Base-by-base conservation (phyloP, 2,113 vertebrate species). In the Rafetus swinhoei region DNA sequence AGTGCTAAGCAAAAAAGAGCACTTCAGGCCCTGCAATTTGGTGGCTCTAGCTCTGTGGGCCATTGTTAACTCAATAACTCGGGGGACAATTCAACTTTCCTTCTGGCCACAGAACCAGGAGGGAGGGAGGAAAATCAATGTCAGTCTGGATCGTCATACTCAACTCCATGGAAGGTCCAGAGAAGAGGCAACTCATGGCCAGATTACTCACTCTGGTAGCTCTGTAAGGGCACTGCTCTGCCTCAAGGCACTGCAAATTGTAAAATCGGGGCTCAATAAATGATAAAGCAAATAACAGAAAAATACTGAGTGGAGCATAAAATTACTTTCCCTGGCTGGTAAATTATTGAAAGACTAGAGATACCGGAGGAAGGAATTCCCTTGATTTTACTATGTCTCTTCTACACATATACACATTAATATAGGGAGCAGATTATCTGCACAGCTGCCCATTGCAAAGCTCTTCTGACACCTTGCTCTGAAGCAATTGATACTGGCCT, bases 131-230 rank as follows among this genome's bases (percentile, higher is more conserved):
- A 22, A 82, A 60, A 59, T 84, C 79, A 50, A 69, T 95, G 97
- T 87, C 96, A 94, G 91, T 96, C 93, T 1, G 0, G 74, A 94
- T 96, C 90, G 95, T 94, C 87, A 93, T 0, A 0, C 79, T 92
- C 69, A 45, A 55, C 65, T 94, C 93, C 79, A 88, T 0, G 1
- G 39, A 6, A 77, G 39, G 12, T 27, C 39, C 96, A 97, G 94
- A 97, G 96, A 95, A 88, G 93, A 96, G 90, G 95, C 92, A 97
- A 94, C 92, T 93, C 86, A 6, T 93, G 96, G 94, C 90, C 95
- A 96, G 95, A 95, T 95, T 96, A 72, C 81, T 93, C 94, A 85
- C 93, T 96, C 93, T 96, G 79, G 88, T 97, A 96, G 94, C 95
- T 95, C 87, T 95, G 96, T 93, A 93, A 93, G 0, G 92, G 87